Evolutionary conservation across 2,797 vertebrate species (phyloP).

Genomic region (Acipenser transmontanus): DNA sequence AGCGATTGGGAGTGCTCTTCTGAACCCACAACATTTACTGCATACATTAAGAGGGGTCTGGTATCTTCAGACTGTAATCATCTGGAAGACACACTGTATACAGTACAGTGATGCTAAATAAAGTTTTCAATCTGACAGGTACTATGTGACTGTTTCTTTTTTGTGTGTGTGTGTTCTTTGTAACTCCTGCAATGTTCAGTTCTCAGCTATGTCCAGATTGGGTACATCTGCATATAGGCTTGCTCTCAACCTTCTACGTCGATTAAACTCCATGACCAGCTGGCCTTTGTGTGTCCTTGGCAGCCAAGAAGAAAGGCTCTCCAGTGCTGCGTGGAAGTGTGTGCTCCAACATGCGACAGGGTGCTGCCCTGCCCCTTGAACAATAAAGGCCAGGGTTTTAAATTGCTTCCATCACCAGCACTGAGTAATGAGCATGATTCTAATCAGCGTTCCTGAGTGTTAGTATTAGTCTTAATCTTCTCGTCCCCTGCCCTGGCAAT

Average conservation of each 20-base stretch:
- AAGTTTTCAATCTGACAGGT: conserved; percentile 48
- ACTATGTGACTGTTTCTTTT: conserved; percentile 8
- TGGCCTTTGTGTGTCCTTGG: conserved; percentile 62
- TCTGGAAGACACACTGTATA: conserved; percentile 12
- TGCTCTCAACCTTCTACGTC: conserved; percentile 22
- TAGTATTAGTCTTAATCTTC: conserved; percentile 76
- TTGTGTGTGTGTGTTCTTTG: too few species aligned
- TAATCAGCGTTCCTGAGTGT: conserved; percentile 74
- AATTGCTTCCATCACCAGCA: conserved; percentile 72
- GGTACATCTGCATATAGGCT: too few species aligned
- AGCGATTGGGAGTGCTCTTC: conserved; percentile 6
- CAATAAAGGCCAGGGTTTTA: conserved; percentile 70
- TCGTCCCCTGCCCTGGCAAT: conserved; percentile 35
- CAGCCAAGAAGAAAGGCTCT: conserved; percentile 40
- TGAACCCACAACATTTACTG: conserved; percentile 23
- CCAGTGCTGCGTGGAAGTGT: conserved; percentile 16
- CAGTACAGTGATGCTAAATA: conserved; percentile 37
- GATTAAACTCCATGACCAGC: conserved; percentile 42
- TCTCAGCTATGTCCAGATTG: too few species aligned
- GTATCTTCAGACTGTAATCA: neutral
- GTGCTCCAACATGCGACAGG: conserved; percentile 42
- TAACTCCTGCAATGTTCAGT: too few species aligned
- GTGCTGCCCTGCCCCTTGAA: conserved; percentile 72
- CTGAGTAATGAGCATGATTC: conserved; percentile 79
- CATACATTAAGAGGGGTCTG: conserved; percentile 19